Evolutionary conservation across 2,797 vertebrate species (phyloP).

Genomic region (Enteromius trimaculatus): DNA sequence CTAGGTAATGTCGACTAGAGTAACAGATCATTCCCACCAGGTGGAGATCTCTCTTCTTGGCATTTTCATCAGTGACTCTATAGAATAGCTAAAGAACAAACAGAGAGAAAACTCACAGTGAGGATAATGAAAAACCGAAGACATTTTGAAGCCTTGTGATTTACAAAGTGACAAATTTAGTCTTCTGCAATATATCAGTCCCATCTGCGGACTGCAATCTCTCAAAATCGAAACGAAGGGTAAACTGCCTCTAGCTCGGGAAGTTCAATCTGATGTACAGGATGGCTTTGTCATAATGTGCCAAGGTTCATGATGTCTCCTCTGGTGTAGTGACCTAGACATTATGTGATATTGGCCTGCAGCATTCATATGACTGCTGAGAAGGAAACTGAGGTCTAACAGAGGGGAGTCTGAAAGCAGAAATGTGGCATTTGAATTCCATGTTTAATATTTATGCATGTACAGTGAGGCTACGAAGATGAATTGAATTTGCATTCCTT

Average conservation of each 20-base stretch:
- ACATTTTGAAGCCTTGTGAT: slow-evolving; percentile 7
- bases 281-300: slow-evolving; percentile 32
- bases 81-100: slow-evolving; percentile 87
- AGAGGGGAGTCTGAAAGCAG: neutral
- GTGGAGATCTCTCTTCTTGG: slow-evolving; percentile 91
- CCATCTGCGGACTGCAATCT: neutral
- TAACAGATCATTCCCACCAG: slow-evolving; percentile 99
- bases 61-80: slow-evolving; percentile 94
- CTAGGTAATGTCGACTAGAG: slow-evolving; percentile 95
- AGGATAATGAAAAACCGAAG: neutral
- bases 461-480: neutral
- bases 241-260: slow-evolving; percentile 12
- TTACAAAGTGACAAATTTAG: neutral
- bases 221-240: neutral
- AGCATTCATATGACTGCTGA: slow-evolving; percentile 21
- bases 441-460: neutral
- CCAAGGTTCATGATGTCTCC: slow-evolving; percentile 31
- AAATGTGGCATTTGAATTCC: neutral
- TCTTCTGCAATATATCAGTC: neutral
- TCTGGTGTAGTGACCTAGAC: slow-evolving; percentile 29
- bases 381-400: slow-evolving; percentile 33
- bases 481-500: neutral
- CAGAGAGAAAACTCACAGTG: neutral
- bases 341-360: slow-evolving; percentile 19
- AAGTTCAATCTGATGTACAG: neutral